A percentile compares a stretch with the other conserved stretches of the same genome.
Evolutionary conservation across 2,113 vertebrate genomes (phyloP).

Genomic region (Poecilia latipinna): DNA sequence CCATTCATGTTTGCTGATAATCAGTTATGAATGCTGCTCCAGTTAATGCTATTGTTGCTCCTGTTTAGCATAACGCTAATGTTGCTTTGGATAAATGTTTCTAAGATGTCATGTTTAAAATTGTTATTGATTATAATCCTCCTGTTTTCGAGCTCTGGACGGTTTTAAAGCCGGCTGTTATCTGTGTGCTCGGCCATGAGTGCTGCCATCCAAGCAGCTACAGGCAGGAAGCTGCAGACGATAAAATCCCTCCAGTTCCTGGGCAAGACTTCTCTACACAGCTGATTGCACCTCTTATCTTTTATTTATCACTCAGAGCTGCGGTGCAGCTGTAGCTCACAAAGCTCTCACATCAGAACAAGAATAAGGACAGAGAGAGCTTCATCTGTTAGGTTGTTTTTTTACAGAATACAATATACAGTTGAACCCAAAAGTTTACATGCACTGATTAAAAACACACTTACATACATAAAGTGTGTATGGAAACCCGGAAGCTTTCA

Average conservation of each 20-base stretch:
- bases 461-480: too few species aligned
- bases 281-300: conserved; percentile 42
- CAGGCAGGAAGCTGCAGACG: conserved; percentile 56
- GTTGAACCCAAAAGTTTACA: too few species aligned
- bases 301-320: conserved; percentile 29
- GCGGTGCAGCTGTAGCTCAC: conserved; percentile 12
- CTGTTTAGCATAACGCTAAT: too few species aligned
- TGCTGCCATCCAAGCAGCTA: conserved; percentile 48
- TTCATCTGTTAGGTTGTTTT: background rate
- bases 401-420: too few species aligned
- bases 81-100: too few species aligned
- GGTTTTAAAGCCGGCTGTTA: conserved; percentile 42
- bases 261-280: conserved; percentile 13
- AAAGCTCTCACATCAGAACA: conserved; percentile 13
- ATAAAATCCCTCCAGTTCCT: conserved; percentile 66
- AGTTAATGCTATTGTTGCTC: too few species aligned
- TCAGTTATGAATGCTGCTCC: too few species aligned
- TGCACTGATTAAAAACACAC: too few species aligned
- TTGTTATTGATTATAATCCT: too few species aligned
- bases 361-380: background rate
- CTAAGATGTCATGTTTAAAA: too few species aligned
- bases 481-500: too few species aligned
- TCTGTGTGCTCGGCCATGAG: conserved; percentile 44
- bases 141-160: background rate
- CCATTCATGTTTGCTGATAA: too few species aligned